Base-by-base conservation (phyloP, 2,113 vertebrate species). In the Asarcornis scutulata region DNA sequence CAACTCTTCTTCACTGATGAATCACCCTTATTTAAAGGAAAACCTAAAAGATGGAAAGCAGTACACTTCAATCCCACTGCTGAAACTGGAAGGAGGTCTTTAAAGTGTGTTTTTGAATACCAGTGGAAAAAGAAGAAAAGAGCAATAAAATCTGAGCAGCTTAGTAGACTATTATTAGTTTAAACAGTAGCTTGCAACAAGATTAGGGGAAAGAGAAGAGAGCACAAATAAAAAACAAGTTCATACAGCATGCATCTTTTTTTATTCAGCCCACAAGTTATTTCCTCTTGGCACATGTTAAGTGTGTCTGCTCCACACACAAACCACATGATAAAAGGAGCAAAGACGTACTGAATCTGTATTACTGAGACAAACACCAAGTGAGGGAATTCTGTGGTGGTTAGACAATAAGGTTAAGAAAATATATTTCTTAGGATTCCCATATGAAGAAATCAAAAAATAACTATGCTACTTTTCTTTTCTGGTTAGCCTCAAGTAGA, bases 401-500 rank as follows among this genome's bases (percentile, higher is more conserved):
- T 86, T 82, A 91, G 82, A 32, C 34, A 89, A 68, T 72, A 62
- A 86, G 63, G 58, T 77, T 95, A 92, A 94, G 62, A 82, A 78
- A 94, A 96, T 81, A 84, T 36, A 94, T 89, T 72, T 92, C 72
- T 72, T 68, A 52, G 29, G 52, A 72, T 84, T 68, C 67, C 62
- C 5, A 6, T 93, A 73, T 76, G 26, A 79, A 64, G 22, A 40
- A 73, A 90, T 89, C 79, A 93, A 89, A 83, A 88, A 93, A 81
- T 66, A 95, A 75, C 83, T 80, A 34, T 25, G 11, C 13, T 87
- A 91, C 68, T 93, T 94, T 88, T 89, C 40, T 84, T 75, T 89
- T 79, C 69, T 95, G 93, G 96, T 93, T 93, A 97, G 91, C 92
- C 93, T 82, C 94, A 90, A 97, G 83, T 34, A 69, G 60, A 92